Evolutionary conservation across 2,888 invertebrate genomes (phyloP).

Genomic region (Achlya flavicornis): DNA sequence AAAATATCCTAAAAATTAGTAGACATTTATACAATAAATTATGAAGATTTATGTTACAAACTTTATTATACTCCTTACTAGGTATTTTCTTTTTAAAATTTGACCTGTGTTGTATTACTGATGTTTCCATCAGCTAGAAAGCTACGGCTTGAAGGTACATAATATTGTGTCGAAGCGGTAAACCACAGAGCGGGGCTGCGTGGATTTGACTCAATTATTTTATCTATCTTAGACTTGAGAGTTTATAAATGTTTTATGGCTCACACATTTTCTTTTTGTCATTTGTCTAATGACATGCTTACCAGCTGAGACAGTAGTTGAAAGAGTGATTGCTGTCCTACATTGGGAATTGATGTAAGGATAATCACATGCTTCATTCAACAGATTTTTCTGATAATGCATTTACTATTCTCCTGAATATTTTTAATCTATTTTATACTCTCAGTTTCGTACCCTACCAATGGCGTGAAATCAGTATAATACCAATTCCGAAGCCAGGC

Average conservation of each 20-base stretch:
- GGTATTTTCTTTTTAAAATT: too few species aligned
- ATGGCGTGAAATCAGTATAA: too few species aligned
- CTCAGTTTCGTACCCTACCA: too few species aligned
- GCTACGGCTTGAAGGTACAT: not conserved
- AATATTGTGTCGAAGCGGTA: constrained; percentile 5
- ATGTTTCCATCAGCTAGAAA: not conserved
- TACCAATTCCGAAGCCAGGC: too few species aligned
- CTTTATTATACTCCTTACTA: too few species aligned
- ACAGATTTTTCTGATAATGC: not conserved
- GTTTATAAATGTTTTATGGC: not conserved
- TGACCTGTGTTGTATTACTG: not conserved
- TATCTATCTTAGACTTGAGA: constrained; percentile 1
- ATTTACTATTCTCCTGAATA: too few species aligned
- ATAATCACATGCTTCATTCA: not conserved
- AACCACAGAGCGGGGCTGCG: constrained; percentile 1
- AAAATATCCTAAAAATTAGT: too few species aligned
- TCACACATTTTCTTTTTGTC: too few species aligned
- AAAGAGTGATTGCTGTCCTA: not conserved
- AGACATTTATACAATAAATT: too few species aligned
- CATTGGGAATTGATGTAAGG: not conserved
- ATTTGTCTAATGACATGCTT: not conserved
- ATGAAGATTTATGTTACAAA: too few species aligned
- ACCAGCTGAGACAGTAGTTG: not conserved
- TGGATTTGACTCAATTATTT: constrained; percentile 1
- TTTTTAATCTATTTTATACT: too few species aligned